These are phyloP conservation scores for Alectoris magna DNA, from an alignment of 2,797 vertebrate species.

Conservation along the genomic window DNA sequence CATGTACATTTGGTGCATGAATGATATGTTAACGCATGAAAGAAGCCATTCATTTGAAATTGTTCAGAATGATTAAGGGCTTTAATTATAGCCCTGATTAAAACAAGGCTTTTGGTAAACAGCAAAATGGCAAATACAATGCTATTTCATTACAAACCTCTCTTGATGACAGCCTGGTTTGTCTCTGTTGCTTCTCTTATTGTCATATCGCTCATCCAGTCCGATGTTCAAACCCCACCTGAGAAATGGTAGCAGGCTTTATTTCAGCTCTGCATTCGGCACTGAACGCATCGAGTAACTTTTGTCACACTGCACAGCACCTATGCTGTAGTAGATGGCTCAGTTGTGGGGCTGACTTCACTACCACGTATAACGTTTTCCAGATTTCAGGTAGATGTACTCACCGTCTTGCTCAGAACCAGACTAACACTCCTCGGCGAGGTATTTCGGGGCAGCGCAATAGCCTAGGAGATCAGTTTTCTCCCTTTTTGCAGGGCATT, in stretches of 20 bases:
- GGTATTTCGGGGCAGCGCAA: not conserved
- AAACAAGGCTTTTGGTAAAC: slow-evolving; percentile 73
- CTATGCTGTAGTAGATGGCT: not conserved
- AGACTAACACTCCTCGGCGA: not conserved
- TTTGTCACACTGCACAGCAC: not conserved
- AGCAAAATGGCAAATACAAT: slow-evolving; percentile 59
- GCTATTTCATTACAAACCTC: slow-evolving; percentile 42
- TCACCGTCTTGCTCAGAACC: not conserved
- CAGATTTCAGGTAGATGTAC: not conserved
- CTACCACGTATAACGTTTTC: not conserved
- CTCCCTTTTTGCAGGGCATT: not conserved
- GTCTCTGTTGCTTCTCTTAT: not conserved
- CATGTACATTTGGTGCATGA: slow-evolving; percentile 12
- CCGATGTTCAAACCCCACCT: slow-evolving; percentile 13
- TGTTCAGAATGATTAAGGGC: slow-evolving; percentile 71
- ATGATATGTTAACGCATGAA: slow-evolving; percentile 62
- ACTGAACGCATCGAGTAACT: not conserved
- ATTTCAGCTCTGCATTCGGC: not conserved
- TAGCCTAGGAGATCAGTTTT: slow-evolving; percentile 15
- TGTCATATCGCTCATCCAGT: not conserved
- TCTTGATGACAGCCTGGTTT: slow-evolving; percentile 1
- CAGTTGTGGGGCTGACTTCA: not conserved
- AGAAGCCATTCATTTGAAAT: slow-evolving; percentile 70
- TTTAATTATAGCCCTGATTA: slow-evolving; percentile 69
- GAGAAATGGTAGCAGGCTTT: slow-evolving; percentile 8